phyloP scores from a whole-genome alignment of 2,888 invertebrate genomes.

The Sympetrum striolatum region DNA sequence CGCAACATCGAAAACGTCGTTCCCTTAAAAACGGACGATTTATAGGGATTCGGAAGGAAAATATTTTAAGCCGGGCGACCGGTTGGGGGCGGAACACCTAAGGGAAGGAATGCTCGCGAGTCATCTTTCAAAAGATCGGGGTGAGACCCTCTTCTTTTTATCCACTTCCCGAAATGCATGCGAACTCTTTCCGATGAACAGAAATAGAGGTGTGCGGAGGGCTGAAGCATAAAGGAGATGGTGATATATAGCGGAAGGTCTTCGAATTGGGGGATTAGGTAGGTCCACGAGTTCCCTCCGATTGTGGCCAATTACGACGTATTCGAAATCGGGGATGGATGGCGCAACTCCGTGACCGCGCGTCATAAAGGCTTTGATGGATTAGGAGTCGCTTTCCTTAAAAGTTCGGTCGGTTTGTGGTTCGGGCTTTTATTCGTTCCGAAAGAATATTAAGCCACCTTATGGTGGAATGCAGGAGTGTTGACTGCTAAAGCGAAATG shows the following conservation, averaged over 20 bases:
- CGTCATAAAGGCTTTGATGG: neutral
- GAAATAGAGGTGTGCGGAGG: neutral
- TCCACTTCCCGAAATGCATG: neutral
- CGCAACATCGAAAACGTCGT: constrained; percentile 12
- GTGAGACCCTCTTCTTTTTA: neutral
- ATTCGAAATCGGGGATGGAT: neutral
- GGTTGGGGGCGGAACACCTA: neutral
- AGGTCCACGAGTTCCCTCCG: neutral
- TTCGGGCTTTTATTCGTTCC: neutral
- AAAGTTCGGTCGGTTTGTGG: neutral
- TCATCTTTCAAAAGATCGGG: neutral
- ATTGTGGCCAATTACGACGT: neutral
- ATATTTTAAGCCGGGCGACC: constrained; percentile 1
- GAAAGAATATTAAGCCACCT: neutral
- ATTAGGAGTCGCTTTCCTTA: neutral
- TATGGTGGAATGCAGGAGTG: no score
- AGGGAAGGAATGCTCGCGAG: neutral
- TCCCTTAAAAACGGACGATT: constrained; percentile 24
- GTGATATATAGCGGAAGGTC: neutral
- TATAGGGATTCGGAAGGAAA: constrained; percentile 3
- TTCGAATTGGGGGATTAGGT: neutral
- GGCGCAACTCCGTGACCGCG: neutral
- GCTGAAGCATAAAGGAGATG: neutral
- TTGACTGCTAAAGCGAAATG: no score
- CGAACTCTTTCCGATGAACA: neutral